A percentile compares a stretch with the other conserved stretches of the same genome.
Evolutionary conservation across 2,797 vertebrate genomes (phyloP).

Genomic region (Podarcis siculus): DNA sequence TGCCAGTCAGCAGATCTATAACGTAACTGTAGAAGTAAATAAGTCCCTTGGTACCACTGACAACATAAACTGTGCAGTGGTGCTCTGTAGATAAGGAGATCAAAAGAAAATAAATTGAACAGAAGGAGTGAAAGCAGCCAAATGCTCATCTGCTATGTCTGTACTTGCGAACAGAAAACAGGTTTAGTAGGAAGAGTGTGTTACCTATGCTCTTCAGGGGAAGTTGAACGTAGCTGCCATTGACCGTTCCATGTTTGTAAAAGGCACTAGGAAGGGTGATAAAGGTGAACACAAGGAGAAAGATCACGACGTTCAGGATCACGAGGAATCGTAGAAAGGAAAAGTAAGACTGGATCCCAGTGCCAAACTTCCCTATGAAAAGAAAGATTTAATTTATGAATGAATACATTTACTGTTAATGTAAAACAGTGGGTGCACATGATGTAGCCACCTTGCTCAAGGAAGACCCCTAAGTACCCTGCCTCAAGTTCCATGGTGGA

Average conservation of each 20-base stretch:
- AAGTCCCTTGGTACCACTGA: conserved; percentile 78
- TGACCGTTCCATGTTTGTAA: conserved; percentile 75
- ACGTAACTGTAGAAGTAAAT: conserved; percentile 89
- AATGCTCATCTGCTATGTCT: not conserved
- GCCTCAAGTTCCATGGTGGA: no score
- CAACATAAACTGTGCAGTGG: conserved; percentile 81
- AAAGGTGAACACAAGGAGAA: conserved; percentile 90
- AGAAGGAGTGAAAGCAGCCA: not conserved
- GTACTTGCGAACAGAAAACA: not conserved
- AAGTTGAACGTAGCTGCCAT: conserved; percentile 75
- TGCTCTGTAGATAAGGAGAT: conserved; percentile 75
- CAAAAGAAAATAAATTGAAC: conserved; percentile 15
- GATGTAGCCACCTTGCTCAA: not conserved
- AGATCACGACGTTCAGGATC: conserved; percentile 90
- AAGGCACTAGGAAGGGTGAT: conserved; percentile 87
- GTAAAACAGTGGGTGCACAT: not conserved
- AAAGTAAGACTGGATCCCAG: conserved; percentile 95
- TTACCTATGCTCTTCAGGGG: conserved; percentile 67
- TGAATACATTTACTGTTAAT: not conserved
- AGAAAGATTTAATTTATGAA: conserved; percentile 7
- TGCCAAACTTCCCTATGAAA: conserved; percentile 91
- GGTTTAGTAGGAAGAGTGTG: not conserved
- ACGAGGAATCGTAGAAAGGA: conserved; percentile 96
- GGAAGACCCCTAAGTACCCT: no score
- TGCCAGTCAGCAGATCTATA: conserved; percentile 91